A percentile compares a stretch with the other conserved stretches of the same genome.
Conservation (phyloP, 2,113 vertebrate species). For the Xiphias gladius region DNA sequence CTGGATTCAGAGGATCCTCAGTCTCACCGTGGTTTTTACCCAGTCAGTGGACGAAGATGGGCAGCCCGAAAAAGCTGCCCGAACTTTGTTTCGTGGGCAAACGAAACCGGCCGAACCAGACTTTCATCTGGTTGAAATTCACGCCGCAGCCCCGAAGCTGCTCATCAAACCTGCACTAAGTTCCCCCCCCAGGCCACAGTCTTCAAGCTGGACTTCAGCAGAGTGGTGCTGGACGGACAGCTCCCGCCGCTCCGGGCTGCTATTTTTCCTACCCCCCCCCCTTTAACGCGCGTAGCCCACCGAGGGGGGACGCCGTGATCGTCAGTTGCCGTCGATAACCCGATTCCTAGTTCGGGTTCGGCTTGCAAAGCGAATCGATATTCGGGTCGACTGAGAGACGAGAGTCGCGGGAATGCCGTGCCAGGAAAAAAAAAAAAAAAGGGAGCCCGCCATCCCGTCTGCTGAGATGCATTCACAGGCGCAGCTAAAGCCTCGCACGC, state of each 20-base stretch:
- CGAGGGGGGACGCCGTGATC: too few relatives aligned
- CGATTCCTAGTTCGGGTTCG: slow-evolving; percentile 22
- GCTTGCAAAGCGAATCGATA: slow-evolving; percentile 33
- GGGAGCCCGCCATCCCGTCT: slow-evolving; percentile 20
- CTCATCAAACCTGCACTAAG: slow-evolving; percentile 18
- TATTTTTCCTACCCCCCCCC: not conserved
- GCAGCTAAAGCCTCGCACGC: slow-evolving; percentile 16
- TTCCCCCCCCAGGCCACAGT: slow-evolving; percentile 20
- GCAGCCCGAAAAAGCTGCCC: not conserved
- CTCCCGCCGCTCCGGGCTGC: slow-evolving; percentile 26
- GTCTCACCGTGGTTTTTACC: not conserved
- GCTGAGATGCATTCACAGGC: slow-evolving; percentile 23
- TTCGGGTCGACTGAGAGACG: slow-evolving; percentile 17
- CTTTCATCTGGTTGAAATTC: not conserved
- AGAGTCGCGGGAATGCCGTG: not conserved
- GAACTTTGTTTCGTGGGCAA: not conserved
- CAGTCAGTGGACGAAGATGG: not conserved
- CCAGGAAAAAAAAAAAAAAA: not conserved
- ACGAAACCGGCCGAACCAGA: not conserved
- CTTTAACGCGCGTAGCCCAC: not conserved
- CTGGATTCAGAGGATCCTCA: not conserved
- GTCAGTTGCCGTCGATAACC: not conserved
- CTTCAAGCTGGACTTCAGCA: slow-evolving; percentile 22
- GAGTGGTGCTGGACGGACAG: slow-evolving; percentile 60
- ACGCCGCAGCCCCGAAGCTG: slow-evolving; percentile 10